Percentiles rank a stretch among this genome's conserved stretches.
phyloP scores from a whole-genome alignment of 1,140 invertebrate species.

The Rhyacophila brunnea region DNA sequence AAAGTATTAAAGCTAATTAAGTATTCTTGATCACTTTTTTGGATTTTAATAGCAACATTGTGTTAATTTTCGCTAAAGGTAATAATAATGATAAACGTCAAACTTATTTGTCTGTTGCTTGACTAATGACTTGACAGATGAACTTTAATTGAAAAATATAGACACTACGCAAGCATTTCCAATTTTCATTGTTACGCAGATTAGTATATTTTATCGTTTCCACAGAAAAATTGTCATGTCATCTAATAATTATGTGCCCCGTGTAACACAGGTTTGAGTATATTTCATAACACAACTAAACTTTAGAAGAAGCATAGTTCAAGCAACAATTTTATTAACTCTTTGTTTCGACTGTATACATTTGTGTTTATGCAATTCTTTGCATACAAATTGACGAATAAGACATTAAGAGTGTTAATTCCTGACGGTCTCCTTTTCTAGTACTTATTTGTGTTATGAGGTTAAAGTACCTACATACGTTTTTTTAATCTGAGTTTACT shows the following conservation, averaged over 20 bases:
- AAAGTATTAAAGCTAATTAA: too few relatives aligned
- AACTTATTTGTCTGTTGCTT: neutral
- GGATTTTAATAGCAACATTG: neutral
- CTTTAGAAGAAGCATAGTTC: too few relatives aligned
- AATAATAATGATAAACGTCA: neutral
- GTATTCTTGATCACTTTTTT: too few relatives aligned
- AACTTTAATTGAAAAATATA: too few relatives aligned
- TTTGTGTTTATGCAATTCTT: neutral
- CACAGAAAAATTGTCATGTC: slow-evolving; percentile 4
- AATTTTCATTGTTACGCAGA: neutral
- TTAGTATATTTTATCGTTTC: neutral
- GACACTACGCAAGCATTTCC: too few relatives aligned
- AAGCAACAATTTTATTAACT: neutral
- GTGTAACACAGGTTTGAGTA: slow-evolving; percentile 25
- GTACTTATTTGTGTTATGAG: neutral
- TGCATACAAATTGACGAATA: too few relatives aligned
- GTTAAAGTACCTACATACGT: too few relatives aligned
- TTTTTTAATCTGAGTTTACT: too few relatives aligned
- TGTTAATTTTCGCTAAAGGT: neutral
- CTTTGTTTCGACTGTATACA: slow-evolving; percentile 1
- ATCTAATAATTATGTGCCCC: slow-evolving; percentile 30
- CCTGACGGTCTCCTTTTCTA: too few relatives aligned
- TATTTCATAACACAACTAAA: too few relatives aligned
- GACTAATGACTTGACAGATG: neutral
- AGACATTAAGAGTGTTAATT: too few relatives aligned